phyloP scores from a whole-genome alignment of 2,888 invertebrate species.

The Tenthredo distinguenda region DNA sequence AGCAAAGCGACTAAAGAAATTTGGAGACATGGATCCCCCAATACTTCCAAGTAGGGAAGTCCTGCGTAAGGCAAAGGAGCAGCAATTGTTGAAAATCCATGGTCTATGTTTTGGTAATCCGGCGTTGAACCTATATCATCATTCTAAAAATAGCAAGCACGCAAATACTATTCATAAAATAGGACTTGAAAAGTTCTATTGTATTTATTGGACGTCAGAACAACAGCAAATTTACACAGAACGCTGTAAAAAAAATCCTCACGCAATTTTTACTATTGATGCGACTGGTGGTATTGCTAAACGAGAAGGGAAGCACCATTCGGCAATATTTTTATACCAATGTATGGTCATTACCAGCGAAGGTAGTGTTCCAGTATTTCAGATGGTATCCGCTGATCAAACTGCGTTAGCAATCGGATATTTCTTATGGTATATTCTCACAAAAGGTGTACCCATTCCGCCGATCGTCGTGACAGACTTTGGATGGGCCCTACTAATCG shows the following conservation, averaged over 20 bases:
- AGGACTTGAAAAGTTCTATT: slow-evolving; percentile 53
- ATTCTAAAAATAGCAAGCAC: slow-evolving; percentile 27
- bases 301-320: slow-evolving; percentile 32
- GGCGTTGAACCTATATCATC: slow-evolving; percentile 32
- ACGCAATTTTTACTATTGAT: slow-evolving; percentile 52
- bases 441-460: slow-evolving; percentile 22
- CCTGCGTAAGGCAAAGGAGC: no score
- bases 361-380: slow-evolving; percentile 52
- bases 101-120: slow-evolving; percentile 26
- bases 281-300: no score
- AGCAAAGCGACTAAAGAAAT: no score
- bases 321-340: slow-evolving; percentile 55
- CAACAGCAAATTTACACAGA: slow-evolving; percentile 52
- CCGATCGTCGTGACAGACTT: slow-evolving; percentile 55
- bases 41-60: no score
- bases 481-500: slow-evolving; percentile 49
- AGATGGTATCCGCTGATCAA: slow-evolving; percentile 50
- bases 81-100: background rate
- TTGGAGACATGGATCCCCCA: no score
- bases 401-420: background rate
- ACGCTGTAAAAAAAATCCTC: slow-evolving; percentile 51
- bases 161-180: slow-evolving; percentile 56
- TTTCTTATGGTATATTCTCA: background rate
- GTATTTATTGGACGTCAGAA: slow-evolving; percentile 55
- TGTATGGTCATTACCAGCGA: slow-evolving; percentile 14